Conservation (phyloP, 2,888 invertebrate genomes). For the Hoplodrina ambigua region DNA sequence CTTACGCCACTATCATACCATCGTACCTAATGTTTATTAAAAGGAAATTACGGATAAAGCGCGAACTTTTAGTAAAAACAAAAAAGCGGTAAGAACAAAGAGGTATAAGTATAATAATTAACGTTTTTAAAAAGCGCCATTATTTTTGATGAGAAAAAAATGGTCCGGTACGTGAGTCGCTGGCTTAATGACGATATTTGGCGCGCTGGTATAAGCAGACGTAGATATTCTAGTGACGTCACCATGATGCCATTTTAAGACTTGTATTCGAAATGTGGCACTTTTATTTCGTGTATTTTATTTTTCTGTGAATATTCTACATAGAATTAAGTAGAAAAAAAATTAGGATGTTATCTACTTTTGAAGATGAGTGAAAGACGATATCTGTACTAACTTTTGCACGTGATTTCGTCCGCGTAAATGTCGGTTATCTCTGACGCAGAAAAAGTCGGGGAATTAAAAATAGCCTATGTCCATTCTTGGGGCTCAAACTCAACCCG, state of each 20-base stretch:
- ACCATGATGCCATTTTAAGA: background rate
- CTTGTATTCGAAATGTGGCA: constrained; percentile 1
- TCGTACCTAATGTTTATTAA: constrained; percentile 3
- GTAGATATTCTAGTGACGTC: constrained; percentile 42
- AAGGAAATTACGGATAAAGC: constrained; percentile 17
- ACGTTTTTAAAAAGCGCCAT: constrained; percentile 48
- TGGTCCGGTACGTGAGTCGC: constrained; percentile 39
- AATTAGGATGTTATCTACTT: background rate
- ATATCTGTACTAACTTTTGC: no score
- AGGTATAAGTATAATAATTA: constrained; percentile 54
- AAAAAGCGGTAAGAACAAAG: constrained; percentile 43
- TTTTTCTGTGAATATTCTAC: no score
- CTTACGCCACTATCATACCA: no score
- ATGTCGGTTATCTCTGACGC: no score
- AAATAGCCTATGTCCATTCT: no score
- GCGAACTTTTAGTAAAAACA: constrained; percentile 24
- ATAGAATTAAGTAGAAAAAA: no score
- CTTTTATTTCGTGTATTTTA: no score
- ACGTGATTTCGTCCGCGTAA: no score
- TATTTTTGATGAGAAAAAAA: constrained; percentile 53
- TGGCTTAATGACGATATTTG: constrained; percentile 46
- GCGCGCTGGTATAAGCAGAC: constrained; percentile 18
- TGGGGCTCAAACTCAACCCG: no score
- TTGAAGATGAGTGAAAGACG: background rate
- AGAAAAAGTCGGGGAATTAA: no score